phyloP scores from a whole-genome alignment of 2,888 invertebrate genomes.

The Oscheius sp. region DNA sequence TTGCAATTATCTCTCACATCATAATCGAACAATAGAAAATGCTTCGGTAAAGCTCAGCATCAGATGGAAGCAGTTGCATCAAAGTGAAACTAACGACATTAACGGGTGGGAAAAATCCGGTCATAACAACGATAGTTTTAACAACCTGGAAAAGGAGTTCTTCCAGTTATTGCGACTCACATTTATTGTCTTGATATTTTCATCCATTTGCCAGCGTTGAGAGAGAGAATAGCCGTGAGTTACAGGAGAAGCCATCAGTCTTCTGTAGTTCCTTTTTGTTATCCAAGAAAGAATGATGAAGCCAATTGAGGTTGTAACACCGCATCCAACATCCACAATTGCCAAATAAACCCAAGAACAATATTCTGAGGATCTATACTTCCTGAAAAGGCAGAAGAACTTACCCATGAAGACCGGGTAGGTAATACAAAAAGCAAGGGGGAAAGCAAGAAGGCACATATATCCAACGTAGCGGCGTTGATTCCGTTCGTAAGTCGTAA shows the following conservation, averaged over 20 bases:
- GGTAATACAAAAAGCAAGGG: neutral
- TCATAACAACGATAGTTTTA: neutral
- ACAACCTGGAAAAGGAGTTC: constrained; percentile 2
- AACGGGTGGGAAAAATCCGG: constrained; percentile 9
- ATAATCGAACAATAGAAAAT: neutral
- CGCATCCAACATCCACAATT: neutral
- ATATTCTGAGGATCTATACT: neutral
- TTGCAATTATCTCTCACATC: neutral
- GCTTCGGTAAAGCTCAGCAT: neutral
- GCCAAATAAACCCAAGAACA: neutral
- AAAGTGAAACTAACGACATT: neutral
- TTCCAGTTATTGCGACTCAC: neutral
- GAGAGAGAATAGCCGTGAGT: neutral
- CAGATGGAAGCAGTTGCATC: neutral
- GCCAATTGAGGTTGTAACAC: neutral
- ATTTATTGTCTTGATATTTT: neutral
- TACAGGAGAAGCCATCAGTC: constrained; percentile 5
- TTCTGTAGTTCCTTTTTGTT: neutral
- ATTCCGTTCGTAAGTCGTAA: neutral
- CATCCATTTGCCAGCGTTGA: constrained; percentile 7
- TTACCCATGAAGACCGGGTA: constrained; percentile 2
- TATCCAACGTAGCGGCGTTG: constrained; percentile 6
- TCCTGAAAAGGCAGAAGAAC: neutral
- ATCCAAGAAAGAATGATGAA: neutral
- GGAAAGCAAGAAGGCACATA: neutral